Evolutionary conservation across 2,888 invertebrate species (phyloP), one percentile per base, ranked within the genome.

Genomic region (Dorcus hopei): DNA sequence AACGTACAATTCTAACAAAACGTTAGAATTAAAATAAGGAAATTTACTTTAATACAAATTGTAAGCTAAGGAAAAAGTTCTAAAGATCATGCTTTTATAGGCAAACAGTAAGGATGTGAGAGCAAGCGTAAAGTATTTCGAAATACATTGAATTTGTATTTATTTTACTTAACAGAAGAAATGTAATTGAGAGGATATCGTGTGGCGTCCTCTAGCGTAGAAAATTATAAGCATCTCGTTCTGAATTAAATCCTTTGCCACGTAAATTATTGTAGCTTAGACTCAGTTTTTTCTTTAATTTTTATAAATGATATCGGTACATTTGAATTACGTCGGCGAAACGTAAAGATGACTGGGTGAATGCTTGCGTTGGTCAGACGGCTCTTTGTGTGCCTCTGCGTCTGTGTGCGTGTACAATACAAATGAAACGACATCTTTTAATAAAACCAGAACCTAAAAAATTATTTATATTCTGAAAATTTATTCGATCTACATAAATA

Each of bases 161-260:
- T 11, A 23, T 45, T 45, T 9, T 45, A 33, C 26, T 33, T 7
- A 33, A 33, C 26, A 45, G 45, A 45, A 45, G 45, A 45, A 45
- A 45, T 45, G 52, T 48, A 57, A 57, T 57, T 51, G 52, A 57
- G 47, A 47, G 16, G 52, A 26, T 52, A 52, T 57, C 51, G 57
- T 57, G 52, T 52, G 57, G 52, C 33, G 57, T 50, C 45, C 38
- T 47, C 40, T 51, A 52, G 52, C 57, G 57, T 57, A 51, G 51
- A 52, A 51, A 57, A 57, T 57, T 47, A 48, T 57, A 52, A 52
- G 39, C 23, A 52, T 43, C 45, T 50, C 38, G 38, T 38, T 19
- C 9, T 47, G 52, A 52, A 52, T 52, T 43, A 57, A 51, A 47
- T 57, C 39, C 47, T n/a, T 52, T 57, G 23, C 45, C 23, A 8